Percentiles rank a stretch among this genome's conserved stretches.
Evolutionary conservation across 2,797 vertebrate species (phyloP).

Genomic region (Sitta carolinensis): DNA sequence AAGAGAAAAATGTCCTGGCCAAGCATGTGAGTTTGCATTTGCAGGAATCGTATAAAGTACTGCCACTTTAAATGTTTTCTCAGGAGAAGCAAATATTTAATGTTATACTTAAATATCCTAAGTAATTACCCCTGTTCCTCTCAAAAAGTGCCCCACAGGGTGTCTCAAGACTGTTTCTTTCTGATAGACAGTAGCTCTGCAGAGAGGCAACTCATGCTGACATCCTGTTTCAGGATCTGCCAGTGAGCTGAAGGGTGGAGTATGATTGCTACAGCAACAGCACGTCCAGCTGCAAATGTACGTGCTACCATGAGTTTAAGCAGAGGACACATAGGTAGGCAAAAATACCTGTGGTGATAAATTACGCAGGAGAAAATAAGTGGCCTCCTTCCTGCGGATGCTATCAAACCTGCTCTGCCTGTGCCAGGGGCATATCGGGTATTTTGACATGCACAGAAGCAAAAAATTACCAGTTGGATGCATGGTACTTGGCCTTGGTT

Average conservation of each 20-base stretch:
- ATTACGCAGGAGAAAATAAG: conserved; percentile 52
- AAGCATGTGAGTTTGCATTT: conserved; percentile 32
- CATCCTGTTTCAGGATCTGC: conserved; percentile 61
- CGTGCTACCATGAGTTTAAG: conserved; percentile 47
- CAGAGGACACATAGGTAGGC: conserved; percentile 47
- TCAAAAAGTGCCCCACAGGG: conserved; percentile 33
- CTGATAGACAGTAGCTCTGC: conserved; percentile 45
- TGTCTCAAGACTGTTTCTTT: conserved; percentile 40
- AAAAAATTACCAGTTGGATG: neutral
- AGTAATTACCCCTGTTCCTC: conserved; percentile 49
- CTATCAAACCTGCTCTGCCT: neutral
- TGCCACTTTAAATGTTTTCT: conserved; percentile 69
- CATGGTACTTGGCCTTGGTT: neutral
- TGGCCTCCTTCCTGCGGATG: conserved; percentile 64
- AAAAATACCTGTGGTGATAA: conserved; percentile 62
- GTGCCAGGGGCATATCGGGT: neutral
- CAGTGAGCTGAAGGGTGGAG: conserved; percentile 24
- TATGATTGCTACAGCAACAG: conserved; percentile 56
- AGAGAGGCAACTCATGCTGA: conserved; percentile 42
- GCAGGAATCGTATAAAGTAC: conserved; percentile 39
- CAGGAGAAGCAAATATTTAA: conserved; percentile 68
- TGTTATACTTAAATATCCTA: conserved; percentile 57
- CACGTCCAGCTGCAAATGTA: conserved; percentile 52
- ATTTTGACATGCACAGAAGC: conserved; percentile 23
- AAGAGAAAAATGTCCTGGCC: neutral